phyloP scores from a whole-genome alignment of 2,797 vertebrate species.

The Rhabdomys pumilio region DNA sequence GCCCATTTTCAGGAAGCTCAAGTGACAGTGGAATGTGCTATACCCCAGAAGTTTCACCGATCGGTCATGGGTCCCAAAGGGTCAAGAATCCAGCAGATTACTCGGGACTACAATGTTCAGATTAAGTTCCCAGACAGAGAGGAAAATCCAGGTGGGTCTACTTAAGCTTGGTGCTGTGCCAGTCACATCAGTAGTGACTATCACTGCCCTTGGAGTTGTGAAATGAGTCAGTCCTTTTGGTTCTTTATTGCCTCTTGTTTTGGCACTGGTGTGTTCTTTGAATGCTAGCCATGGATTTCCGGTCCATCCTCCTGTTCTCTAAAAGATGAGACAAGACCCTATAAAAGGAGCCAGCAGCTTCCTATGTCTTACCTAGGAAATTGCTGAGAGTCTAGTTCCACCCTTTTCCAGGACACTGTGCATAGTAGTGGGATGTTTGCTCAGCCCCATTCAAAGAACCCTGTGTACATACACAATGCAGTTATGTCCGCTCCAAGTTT shows the following conservation, averaged over 20 bases:
- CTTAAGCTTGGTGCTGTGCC: not conserved
- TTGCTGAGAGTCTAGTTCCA: not conserved
- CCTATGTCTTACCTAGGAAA: not conserved
- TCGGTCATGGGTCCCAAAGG: conserved; percentile 99
- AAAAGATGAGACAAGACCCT: accelerated
- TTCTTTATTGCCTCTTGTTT: not conserved
- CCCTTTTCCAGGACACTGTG: not conserved
- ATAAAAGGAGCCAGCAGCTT: not conserved
- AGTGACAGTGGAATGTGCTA: conserved; percentile 97
- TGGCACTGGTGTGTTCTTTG: not conserved
- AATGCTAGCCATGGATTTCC: accelerated
- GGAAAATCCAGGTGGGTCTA: conserved; percentile 91
- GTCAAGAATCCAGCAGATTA: conserved; percentile 98
- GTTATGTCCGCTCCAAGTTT: not conserved
- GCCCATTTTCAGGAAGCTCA: conserved; percentile 93
- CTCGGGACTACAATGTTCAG: conserved; percentile 96
- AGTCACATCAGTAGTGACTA: not conserved
- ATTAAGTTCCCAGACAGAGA: conserved; percentile 99
- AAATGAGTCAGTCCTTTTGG: too few species aligned
- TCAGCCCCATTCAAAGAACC: not conserved
- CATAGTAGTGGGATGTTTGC: accelerated
- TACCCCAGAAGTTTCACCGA: conserved; percentile 97
- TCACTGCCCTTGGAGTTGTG: too few species aligned
- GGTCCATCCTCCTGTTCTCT: not conserved
- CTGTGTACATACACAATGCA: accelerated